Evolutionary conservation across 2,797 vertebrate species (phyloP), one percentile per base, ranked within the genome.

Genomic region (Notolepis coatsorum): DNA sequence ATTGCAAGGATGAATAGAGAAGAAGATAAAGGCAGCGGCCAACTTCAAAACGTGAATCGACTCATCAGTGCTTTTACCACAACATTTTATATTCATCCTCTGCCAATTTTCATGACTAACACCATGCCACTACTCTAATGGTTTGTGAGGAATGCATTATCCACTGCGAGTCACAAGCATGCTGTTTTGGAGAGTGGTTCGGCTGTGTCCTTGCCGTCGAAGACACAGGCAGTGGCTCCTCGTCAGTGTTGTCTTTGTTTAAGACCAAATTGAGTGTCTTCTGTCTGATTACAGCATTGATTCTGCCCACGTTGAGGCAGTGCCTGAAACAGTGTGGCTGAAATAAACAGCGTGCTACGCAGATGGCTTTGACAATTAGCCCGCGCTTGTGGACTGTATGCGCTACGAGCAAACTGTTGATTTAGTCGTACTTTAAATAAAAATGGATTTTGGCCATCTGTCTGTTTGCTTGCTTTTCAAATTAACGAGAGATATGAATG

Each of bases 121-220:
- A 70, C 27, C 46, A 3, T 24, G 35, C n/a, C 2, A 45, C 13
- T 1, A 10, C 33, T 64, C 48, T 10, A 24, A 38, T 39, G 49
- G 23, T 21, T n/a, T 12, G 17, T 18, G 27, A 17, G 25, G 27
- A 45, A 62, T 54, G 7, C 8, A 31, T 47, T 65, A n/a, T 42
- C 48, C 33, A 12, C 17, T 51, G 18, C 57, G 45, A 65, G 25
- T 71, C 64, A 52, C 51, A 13, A 30, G 51, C 61, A 13, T 57
- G 38, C 37, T 56, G 30, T n/a, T 31, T 70, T 64, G 3, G 48
- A 51, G 27, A 46, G 28, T 33, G 12, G 52, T 71, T 74, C 68
- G 64, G 76, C 53, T 73, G 9, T 71, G 41, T 66, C 62, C 57
- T 71, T 52, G 61, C n/a, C n/a, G n/a, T n/a, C n/a, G n/a, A n/a